Evolutionary conservation across 2,888 invertebrate genomes (phyloP).

Genomic region (Steromphala cineraria): DNA sequence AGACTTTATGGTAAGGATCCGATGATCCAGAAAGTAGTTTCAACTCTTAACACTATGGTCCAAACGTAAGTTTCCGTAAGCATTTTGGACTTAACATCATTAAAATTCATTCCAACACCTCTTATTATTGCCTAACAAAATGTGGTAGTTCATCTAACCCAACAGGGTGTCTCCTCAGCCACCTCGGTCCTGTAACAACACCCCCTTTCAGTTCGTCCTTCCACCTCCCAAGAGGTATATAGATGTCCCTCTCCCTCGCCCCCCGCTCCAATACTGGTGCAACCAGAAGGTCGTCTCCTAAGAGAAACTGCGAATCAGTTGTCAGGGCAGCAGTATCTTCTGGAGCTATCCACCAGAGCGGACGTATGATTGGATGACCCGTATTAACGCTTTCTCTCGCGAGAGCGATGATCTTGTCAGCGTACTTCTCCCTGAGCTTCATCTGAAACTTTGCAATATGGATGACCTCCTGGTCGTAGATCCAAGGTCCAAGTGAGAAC

Average conservation of each 20-base stretch:
- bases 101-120: too few species aligned
- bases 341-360: slow-evolving; percentile 92
- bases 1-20: too few species aligned
- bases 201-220: slow-evolving; percentile 45
- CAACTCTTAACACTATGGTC: too few species aligned
- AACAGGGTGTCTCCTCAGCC: too few species aligned
- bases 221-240: slow-evolving; percentile 62
- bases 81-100: too few species aligned
- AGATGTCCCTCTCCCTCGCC: slow-evolving; percentile 62
- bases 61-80: too few species aligned
- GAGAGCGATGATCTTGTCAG: slow-evolving; percentile 53
- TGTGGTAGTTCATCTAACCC: too few species aligned
- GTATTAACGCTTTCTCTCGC: slow-evolving; percentile 55
- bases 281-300: slow-evolving; percentile 70
- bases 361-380: slow-evolving; percentile 88
- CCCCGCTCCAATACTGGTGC: slow-evolving; percentile 71
- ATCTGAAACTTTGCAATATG: slow-evolving; percentile 50
- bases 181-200: too few species aligned
- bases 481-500: slow-evolving; percentile 82
- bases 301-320: slow-evolving; percentile 82
- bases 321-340: slow-evolving; percentile 85
- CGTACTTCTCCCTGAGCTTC: slow-evolving; percentile 54
- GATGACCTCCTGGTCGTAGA: slow-evolving; percentile 51
- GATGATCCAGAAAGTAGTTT: too few species aligned
- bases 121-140: too few species aligned